Evolutionary conservation across 1,140 invertebrate genomes (phyloP).

Genomic region (Leptinotarsa undecemlineata): DNA sequence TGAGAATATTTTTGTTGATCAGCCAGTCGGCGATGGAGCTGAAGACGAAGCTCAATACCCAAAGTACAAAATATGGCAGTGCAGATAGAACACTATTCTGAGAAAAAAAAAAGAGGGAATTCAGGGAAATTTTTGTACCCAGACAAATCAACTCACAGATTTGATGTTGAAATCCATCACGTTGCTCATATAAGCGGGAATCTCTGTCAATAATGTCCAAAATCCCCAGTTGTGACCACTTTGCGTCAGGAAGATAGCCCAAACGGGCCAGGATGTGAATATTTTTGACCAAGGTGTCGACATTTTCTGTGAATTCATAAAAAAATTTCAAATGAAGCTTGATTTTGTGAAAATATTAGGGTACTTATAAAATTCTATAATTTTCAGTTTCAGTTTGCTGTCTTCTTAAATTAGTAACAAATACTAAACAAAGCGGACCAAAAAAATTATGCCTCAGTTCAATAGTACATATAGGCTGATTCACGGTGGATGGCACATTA

Average conservation of each 20-base stretch:
- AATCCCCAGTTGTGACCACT: constrained; percentile 92
- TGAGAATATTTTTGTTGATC: constrained; percentile 59
- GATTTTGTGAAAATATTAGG: background rate
- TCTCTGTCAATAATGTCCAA: constrained; percentile 87
- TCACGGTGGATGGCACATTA: no score
- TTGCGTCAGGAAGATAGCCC: constrained; percentile 80
- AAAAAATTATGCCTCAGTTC: no score
- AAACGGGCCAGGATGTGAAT: constrained; percentile 76
- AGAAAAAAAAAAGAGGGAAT: constrained; percentile 33
- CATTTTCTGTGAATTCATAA: constrained; percentile 33
- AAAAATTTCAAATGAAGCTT: background rate
- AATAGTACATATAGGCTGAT: no score
- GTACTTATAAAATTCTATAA: constrained; percentile 13
- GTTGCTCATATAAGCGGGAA: constrained; percentile 86
- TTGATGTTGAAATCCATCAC: constrained; percentile 81
- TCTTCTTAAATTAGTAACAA: no score
- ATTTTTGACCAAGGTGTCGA: constrained; percentile 77
- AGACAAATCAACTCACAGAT: constrained; percentile 40
- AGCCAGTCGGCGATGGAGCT: constrained; percentile 67
- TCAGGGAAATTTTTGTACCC: background rate
- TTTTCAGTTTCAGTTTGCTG: background rate
- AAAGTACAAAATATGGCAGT: constrained; percentile 78
- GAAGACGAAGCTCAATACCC: constrained; percentile 68
- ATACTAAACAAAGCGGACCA: no score
- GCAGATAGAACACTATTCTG: constrained; percentile 78